Percentiles rank a stretch among this genome's conserved stretches.
Conservation (phyloP, 2,888 invertebrate species). For the Allacma fusca region DNA sequence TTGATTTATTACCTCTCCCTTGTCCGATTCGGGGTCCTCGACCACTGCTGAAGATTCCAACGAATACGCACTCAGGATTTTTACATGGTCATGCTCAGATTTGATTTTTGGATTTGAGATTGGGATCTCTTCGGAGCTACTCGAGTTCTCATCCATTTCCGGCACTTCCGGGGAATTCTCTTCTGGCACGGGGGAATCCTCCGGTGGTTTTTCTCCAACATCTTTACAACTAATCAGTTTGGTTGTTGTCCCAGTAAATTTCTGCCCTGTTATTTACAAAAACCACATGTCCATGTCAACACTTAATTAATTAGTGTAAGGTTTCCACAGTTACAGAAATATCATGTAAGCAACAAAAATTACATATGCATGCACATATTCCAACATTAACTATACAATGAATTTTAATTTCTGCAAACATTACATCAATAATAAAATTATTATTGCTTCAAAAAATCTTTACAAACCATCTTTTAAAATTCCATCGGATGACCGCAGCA, state of each 20-base stretch:
- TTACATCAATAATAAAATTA: neutral
- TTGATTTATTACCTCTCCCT: neutral
- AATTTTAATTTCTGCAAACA: neutral
- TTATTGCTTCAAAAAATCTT: neutral
- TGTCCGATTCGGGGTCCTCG: neutral
- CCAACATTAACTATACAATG: too few relatives aligned
- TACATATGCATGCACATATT: too few relatives aligned
- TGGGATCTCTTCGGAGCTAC: neutral
- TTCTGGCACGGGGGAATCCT: neutral
- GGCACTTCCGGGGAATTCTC: neutral
- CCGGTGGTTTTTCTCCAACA: neutral
- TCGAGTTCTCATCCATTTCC: neutral
- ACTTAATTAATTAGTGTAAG: too few relatives aligned
- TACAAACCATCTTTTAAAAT: neutral
- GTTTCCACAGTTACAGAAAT: too few relatives aligned
- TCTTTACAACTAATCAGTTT: neutral
- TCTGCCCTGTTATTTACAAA: neutral
- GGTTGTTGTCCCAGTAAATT: neutral
- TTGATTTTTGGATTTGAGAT: neutral
- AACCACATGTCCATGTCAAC: too few relatives aligned
- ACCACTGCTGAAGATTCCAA: neutral
- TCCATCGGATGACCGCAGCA: conserved; percentile 8
- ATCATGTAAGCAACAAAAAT: too few relatives aligned
- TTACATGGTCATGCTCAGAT: neutral
- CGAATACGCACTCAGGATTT: neutral